Conservation (phyloP, 2,888 invertebrate genomes). For the Drosophila subsilvestris region DNA sequence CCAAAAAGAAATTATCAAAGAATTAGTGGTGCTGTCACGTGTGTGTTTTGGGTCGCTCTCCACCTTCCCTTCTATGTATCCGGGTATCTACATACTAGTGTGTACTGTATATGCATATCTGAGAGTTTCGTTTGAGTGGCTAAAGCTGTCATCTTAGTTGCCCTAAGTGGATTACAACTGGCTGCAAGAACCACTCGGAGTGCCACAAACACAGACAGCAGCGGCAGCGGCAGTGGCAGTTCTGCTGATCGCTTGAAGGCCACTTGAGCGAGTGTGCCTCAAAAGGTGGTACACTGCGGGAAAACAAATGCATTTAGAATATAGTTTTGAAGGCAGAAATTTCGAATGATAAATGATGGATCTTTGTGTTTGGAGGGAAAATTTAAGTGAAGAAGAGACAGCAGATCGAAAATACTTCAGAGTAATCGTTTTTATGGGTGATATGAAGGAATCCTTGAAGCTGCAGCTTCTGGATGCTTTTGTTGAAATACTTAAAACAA, state of each 20-base stretch:
- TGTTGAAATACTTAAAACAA: too few species aligned
- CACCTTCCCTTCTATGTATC: not conserved
- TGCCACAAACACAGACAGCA: not conserved
- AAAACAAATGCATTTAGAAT: not conserved
- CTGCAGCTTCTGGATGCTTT: too few species aligned
- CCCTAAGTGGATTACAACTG: conserved; percentile 28
- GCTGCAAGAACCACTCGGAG: not conserved
- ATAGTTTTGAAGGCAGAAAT: not conserved
- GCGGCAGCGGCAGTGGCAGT: not conserved
- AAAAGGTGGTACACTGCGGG: not conserved
- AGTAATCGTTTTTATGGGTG: too few species aligned
- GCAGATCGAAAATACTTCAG: too few species aligned
- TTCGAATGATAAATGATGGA: not conserved
- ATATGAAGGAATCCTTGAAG: too few species aligned
- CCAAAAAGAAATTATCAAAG: conserved; percentile 67
- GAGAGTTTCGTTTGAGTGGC: not conserved
- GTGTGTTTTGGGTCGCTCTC: conserved; percentile 10
- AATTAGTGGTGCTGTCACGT: conserved; percentile 64
- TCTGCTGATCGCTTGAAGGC: not conserved
- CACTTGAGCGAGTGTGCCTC: not conserved
- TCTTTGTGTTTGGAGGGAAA: not conserved
- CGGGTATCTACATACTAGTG: not conserved
- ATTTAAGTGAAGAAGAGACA: not conserved
- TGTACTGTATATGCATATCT: not conserved
- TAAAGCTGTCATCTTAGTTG: conserved; percentile 22